Conservation (phyloP, 1,140 invertebrate species). For the Drosophila insularis region DNA sequence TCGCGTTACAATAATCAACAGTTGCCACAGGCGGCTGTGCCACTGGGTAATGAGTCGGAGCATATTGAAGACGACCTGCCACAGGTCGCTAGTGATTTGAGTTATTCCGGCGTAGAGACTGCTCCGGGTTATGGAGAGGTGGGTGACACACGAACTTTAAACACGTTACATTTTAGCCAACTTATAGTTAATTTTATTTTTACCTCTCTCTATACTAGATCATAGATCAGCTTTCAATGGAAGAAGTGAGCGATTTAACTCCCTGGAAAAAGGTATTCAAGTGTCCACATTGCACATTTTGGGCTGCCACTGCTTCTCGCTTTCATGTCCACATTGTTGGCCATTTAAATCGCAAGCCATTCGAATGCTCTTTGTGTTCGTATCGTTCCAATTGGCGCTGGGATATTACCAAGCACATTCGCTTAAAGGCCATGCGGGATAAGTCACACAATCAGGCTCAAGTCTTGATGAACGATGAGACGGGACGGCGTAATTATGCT, state of each 20-base stretch:
- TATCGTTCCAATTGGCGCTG: constrained; percentile 97
- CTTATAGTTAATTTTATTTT: not conserved
- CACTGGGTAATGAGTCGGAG: constrained; percentile 34
- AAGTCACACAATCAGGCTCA: constrained; percentile 88
- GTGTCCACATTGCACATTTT: constrained; percentile 94
- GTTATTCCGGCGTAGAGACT: constrained; percentile 83
- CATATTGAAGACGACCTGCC: constrained; percentile 46
- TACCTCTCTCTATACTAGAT: constrained; percentile 41
- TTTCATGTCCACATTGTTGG: constrained; percentile 97
- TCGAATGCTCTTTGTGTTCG: constrained; percentile 96
- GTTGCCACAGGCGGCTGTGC: not conserved
- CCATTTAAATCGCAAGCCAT: constrained; percentile 95
- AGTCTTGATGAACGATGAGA: constrained; percentile 95
- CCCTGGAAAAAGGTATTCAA: constrained; percentile 89
- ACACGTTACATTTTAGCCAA: too few relatives aligned
- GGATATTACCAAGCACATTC: constrained; percentile 98
- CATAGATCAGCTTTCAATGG: constrained; percentile 72
- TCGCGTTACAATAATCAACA: constrained; percentile 23
- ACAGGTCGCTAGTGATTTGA: constrained; percentile 48
- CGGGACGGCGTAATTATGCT: constrained; percentile 94
- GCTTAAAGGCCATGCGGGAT: constrained; percentile 92
- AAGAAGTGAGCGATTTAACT: constrained; percentile 75
- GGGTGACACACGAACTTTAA: constrained; percentile 28
- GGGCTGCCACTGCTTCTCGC: constrained; percentile 93
- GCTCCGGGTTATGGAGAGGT: constrained; percentile 84